Conservation (phyloP, 35 echinoderm and acorn worm genomes). For the Strongylocentrotus purpuratus region DNA sequence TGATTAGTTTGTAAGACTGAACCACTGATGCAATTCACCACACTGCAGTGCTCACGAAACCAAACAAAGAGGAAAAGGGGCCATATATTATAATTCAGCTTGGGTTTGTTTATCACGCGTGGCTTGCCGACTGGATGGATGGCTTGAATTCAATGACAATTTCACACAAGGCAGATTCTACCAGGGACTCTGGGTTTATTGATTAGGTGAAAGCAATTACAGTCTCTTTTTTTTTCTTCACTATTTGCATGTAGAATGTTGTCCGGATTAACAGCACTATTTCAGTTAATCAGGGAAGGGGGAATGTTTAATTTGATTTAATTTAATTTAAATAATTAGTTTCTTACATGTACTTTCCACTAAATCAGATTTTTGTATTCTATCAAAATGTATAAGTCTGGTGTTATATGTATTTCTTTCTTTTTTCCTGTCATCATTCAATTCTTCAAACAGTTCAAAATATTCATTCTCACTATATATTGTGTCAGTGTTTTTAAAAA, state of each 20-base stretch:
- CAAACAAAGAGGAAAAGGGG: neutral
- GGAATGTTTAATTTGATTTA: neutral
- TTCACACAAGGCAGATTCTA: neutral
- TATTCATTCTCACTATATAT: neutral
- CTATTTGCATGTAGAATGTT: neutral
- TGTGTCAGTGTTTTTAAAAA: no score
- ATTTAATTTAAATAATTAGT: neutral
- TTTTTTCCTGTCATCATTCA: neutral
- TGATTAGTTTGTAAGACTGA: neutral
- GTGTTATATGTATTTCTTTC: neutral
- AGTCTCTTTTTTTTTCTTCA: neutral
- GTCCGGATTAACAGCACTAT: neutral
- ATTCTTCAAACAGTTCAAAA: neutral
- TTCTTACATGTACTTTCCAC: neutral
- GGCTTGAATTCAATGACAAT: slow-evolving; percentile 11
- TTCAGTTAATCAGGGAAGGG: no score
- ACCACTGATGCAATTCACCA: slow-evolving; percentile 11
- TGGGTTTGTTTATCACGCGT: neutral
- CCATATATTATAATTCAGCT: neutral
- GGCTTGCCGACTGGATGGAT: neutral
- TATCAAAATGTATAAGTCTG: neutral
- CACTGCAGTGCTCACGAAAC: neutral
- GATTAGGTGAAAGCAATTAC: neutral
- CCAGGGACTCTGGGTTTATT: neutral
- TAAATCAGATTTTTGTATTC: neutral